Evolutionary conservation across 2,113 vertebrate genomes (phyloP), one percentile per base, ranked within the genome.

Genomic region (Nerophis ophidion): DNA sequence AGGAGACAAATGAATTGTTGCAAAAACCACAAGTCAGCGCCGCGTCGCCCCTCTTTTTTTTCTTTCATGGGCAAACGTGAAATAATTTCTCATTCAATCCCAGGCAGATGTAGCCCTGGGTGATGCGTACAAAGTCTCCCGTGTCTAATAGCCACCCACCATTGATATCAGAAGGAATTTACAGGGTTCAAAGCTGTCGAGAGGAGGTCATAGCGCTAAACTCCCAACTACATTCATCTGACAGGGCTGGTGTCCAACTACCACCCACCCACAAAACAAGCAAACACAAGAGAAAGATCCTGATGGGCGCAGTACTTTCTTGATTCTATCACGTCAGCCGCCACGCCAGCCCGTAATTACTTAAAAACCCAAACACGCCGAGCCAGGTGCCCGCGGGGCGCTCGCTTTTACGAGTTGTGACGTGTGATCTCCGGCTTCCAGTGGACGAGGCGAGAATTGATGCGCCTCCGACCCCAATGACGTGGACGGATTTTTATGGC

Each of bases 121-220:
- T 87, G 80, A 82, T 88, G 81, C 78, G 74, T 75, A 86, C 75
- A 87, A 86, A 81, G 86, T 83, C 84, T 89, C 82, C 84, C 83
- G 85, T 88, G 81, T 88, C 86, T 89, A 87, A 87, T 87, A 85
- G 87, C 78, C 87, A 88, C 84, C 84, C 86, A 87, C 81, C 84
- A 87, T 82, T 87, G 84, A 90, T 87, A 91, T 85, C 83, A 87
- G 77, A 85, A 84, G 77, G 86, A 88, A 89, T 88, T 87, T 87
- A 77, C 83, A 83, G 82, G 81, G 87, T 86, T 83, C 86, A 89
- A 82, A 80, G 87, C 87, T 88, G 84, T 86, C 80, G 70, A 71
- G 82, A 82, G 79, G 84, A 88, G 89, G 88, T 88, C 88, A 89
- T 76, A 77, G 69, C 52, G 77, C 82, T 85, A 87, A 87, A 84